Base-by-base conservation (phyloP, 2,888 invertebrate genomes). In the Gandaritis pyraliata region DNA sequence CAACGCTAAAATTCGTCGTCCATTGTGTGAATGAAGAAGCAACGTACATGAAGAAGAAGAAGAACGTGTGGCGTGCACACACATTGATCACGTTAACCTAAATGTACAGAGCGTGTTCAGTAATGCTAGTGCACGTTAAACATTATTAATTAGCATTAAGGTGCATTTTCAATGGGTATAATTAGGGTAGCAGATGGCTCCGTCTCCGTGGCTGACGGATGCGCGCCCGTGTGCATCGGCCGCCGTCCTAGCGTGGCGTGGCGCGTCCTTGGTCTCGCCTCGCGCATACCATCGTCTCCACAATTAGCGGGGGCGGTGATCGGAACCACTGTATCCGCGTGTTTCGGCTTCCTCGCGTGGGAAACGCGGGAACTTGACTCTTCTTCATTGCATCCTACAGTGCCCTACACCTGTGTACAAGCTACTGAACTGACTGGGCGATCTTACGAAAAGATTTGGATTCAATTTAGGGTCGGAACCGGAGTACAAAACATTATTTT, bases 221-320 rank as follows among this genome's bases (percentile, higher is more conserved):
- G 62, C 54, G 54, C 58, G 62, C 45, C 58, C 58, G 58, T 56
- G 65, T 65, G 61, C 51, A 61, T 61, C 58, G 54, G 57, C 23
- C 49, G 30, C 52, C 52, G 53, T 49, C 55, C 51, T 49, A 53
- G 52, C 55, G 59, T 47, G 36, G 58, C 33, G 45, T 41, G 38
- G 50, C 56, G 55, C 70, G 70, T 65, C 70, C 70, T 70, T 71
- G 71, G 69, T 64, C 64, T 64, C 66, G 57, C 61, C 38, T 66
- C 61, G 65, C 66, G 57, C 69, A 64, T 70, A 69, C 49, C 64
- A 61, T 67, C 79, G 74, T 82, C 80, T 80, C 75, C 74, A 82
- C 88, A 89, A 90, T 90, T 90, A 90, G 87, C 75, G 85, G 80
- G 82, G 76, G 83, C 88, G 85, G 86, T 80, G 88, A 86, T 88